Base-by-base conservation (phyloP, 2,888 invertebrate genomes). In the Hydrotaea cyrtoneurina region DNA sequence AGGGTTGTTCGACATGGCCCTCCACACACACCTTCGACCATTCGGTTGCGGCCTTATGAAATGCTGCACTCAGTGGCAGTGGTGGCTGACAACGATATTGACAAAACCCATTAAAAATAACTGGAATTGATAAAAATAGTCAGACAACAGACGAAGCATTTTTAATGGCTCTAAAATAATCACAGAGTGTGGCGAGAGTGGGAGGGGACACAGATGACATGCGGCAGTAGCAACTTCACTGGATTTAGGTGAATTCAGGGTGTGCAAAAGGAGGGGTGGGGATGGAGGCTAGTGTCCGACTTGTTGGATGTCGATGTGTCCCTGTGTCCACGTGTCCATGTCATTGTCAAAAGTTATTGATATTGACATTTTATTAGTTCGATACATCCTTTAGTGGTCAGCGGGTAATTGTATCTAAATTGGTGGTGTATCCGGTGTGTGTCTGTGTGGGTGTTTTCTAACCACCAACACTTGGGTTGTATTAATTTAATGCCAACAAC, bases 401-500 rank as follows among this genome's bases (percentile, higher is more conserved):
- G 62, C 62, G 26, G 62, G 36, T 62, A 62, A 62, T 62, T 62
- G 62, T 62, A 62, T 62, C 62, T 62, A 62, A 62, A 62, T 62
- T 62, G 62, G 62, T 36, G 31, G 62, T 13, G 8, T 36, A 62
- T 62, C 62, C 62, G 23, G 59, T 59, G 23, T 59, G 59, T 36
- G 36, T 36, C n/a, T n/a, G n/a, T n/a, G n/a, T 31, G 31, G 7
- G 43, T 43, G 43, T 59, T 59, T 26, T 7, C 31, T 4, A 62
- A 62, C 36, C 31, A 59, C 26, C 59, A 15, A n/a, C 62, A 62
- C 19, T 66, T 57, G 39, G 23, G 66, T 2, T 31, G 31, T 31
- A 31, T 87, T 86, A 80, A 87, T 69, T 76, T 31, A 31, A 31
- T 31, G 31, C 2, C 31, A 31, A 2, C 31, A 31, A 31, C 3